These are phyloP conservation scores for Papilio helenus DNA, from an alignment of 1,140 invertebrate species.

Conservation along the genomic window DNA sequence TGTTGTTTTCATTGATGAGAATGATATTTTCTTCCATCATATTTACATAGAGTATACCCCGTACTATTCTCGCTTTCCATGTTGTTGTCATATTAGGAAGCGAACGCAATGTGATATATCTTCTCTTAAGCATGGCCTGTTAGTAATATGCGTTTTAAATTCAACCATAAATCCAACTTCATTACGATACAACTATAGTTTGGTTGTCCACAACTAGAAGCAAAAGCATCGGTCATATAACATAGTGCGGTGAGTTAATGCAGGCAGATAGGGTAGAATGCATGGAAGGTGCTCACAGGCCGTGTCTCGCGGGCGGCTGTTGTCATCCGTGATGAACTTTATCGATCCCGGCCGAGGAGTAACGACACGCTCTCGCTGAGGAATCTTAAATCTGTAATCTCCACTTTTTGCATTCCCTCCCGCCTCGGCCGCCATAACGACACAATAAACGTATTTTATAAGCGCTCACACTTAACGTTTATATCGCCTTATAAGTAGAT, in stretches of 20 bases:
- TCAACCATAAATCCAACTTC: background rate
- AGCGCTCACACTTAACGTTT: conserved; percentile 80
- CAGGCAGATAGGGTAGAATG: conserved; percentile 23
- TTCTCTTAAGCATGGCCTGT: background rate
- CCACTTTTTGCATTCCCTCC: conserved; percentile 72
- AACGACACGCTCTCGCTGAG: conserved; percentile 52
- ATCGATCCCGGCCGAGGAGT: conserved; percentile 52
- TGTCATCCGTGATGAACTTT: conserved; percentile 64
- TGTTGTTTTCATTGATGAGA: background rate
- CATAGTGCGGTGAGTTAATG: background rate
- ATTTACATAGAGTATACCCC: too few relatives aligned
- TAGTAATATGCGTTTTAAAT: background rate
- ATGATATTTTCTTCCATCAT: conserved; percentile 6
- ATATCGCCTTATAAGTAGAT: conserved; percentile 82
- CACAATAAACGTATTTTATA: conserved; percentile 80
- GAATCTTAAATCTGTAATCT: conserved; percentile 73
- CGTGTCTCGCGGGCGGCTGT: conserved; percentile 48
- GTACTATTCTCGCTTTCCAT: too few relatives aligned
- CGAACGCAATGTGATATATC: too few relatives aligned
- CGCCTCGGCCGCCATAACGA: conserved; percentile 63
- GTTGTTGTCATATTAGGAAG: background rate
- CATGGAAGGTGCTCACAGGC: conserved; percentile 4
- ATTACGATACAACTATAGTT: background rate
- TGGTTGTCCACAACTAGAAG: background rate
- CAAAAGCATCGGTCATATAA: background rate